Base-by-base conservation (phyloP, 2,113 vertebrate genomes). In the Megalops atlanticus region DNA sequence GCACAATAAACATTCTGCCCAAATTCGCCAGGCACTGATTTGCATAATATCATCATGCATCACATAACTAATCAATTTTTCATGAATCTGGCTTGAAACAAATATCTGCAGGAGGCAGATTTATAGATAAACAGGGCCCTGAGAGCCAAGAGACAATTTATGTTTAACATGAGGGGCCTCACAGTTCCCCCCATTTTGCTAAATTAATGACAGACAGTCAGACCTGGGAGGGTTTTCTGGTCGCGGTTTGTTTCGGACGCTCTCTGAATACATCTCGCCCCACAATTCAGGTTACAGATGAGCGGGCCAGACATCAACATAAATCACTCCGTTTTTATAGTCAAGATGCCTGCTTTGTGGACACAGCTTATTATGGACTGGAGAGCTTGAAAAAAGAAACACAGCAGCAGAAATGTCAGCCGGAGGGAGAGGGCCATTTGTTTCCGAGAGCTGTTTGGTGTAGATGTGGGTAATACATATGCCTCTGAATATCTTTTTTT, bases 391-490 rank as follows among this genome's bases (percentile, higher is more conserved):
- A 12, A 35, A 39, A 68, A 68, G n/a, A 31, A 27, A 27, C 58
- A 31, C 58, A 31, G 58, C 58, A 64, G 58, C 43, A 78, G 76
- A 68, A 38, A 39, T 68, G 49, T 68, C 76, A 64, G 76, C 18
- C 14, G 12, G 39, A 64, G 7, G 27, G 58, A 40, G 76, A 35
- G 35, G 21, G 35, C n/a, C 54, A n/a, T 58, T 64, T 68, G 8
- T 64, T 78, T 78, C 58, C 76, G 16, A 45, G 41, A 76, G 43
- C 74, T 76, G 43, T 49, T 52, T 14, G 45, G 12, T n/a, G n/a
- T 16, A 35, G 35, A 35, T 38, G 49, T 7, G 12, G 43, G 18
- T 64, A 64, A 24, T 64, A 64, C 58, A 24, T 31, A 64, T 21
- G n/a, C 27, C 58, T 64, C 31, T 64, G 58, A n/a, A 64, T 64